Evolutionary conservation across 2,113 vertebrate genomes (phyloP).

Genomic region (Charina bottae): DNA sequence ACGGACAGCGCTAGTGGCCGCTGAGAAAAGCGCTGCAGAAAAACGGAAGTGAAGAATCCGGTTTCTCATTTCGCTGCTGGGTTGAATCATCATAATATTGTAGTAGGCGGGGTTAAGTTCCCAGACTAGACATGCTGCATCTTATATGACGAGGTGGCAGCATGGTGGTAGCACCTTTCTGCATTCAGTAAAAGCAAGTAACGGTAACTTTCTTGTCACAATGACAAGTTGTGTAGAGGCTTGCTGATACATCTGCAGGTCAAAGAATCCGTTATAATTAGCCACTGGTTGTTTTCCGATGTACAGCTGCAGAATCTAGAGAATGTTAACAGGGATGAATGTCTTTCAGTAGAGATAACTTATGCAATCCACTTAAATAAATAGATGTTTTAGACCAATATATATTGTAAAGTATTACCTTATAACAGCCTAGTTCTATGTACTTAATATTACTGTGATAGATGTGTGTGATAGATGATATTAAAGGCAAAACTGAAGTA

Average conservation of each 20-base stretch:
- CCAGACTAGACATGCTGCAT: neutral
- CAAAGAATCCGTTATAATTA: neutral
- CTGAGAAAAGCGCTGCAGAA: neutral
- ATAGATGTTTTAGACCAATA: neutral
- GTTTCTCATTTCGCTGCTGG: neutral
- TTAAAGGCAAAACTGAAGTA: too few species aligned
- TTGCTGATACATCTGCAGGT: neutral
- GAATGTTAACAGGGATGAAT: neutral
- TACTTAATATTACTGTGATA: neutral
- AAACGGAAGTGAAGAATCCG: neutral
- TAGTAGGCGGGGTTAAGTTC: neutral
- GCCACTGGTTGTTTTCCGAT: neutral
- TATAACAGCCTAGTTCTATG: neutral
- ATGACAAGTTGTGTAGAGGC: neutral
- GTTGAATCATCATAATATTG: neutral
- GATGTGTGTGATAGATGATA: too few species aligned
- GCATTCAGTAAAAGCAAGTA: neutral
- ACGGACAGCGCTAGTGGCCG: conserved; percentile 59
- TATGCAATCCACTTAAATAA: neutral
- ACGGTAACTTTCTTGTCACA: neutral
- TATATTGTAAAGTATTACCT: neutral
- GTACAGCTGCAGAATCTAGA: neutral
- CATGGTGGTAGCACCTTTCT: neutral
- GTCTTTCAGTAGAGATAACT: neutral
- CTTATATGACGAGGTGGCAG: neutral